A percentile compares a stretch with the other conserved stretches of the same genome.
Conservation (phyloP, 2,113 vertebrate genomes). For the Monarcha castaneiventris region DNA sequence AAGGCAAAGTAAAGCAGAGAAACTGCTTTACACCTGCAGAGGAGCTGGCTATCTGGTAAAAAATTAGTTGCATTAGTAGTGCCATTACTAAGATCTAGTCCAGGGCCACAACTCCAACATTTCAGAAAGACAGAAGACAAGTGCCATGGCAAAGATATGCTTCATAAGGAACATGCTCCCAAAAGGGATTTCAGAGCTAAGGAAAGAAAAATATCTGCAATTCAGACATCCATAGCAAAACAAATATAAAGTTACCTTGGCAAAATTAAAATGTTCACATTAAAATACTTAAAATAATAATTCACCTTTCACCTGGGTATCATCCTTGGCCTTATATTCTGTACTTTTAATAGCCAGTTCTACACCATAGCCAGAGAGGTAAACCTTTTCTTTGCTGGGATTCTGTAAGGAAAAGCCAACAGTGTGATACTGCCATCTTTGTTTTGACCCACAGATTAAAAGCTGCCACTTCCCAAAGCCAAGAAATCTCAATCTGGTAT, state of each 20-base stretch:
- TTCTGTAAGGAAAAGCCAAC: conserved; percentile 73
- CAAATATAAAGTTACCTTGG: not conserved
- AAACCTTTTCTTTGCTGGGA: conserved; percentile 81
- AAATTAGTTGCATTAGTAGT: not conserved
- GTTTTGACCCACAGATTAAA: not conserved
- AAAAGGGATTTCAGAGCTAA: not conserved
- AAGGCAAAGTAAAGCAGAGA: not conserved
- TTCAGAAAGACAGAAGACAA: not conserved
- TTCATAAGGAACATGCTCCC: not conserved
- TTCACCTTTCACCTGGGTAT: conserved; percentile 98
- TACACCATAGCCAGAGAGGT: conserved; percentile 94
- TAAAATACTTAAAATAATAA: not conserved
- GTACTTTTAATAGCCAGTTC: conserved; percentile 98
- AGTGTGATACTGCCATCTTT: not conserved
- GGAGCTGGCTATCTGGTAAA: not conserved
- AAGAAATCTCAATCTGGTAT: not conserved
- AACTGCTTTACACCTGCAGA: not conserved
- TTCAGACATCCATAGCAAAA: not conserved
- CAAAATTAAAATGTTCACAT: not conserved
- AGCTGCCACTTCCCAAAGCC: not conserved
- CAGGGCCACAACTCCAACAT: rapidly evolving
- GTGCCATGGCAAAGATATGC: not conserved
- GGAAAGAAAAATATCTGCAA: not conserved
- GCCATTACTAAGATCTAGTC: not conserved
- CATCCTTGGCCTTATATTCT: conserved; percentile 98